Percentiles rank a stretch among this genome's conserved stretches.
Evolutionary conservation across 1,140 invertebrate genomes (phyloP).

Genomic region (Brachionus plicatilis): DNA sequence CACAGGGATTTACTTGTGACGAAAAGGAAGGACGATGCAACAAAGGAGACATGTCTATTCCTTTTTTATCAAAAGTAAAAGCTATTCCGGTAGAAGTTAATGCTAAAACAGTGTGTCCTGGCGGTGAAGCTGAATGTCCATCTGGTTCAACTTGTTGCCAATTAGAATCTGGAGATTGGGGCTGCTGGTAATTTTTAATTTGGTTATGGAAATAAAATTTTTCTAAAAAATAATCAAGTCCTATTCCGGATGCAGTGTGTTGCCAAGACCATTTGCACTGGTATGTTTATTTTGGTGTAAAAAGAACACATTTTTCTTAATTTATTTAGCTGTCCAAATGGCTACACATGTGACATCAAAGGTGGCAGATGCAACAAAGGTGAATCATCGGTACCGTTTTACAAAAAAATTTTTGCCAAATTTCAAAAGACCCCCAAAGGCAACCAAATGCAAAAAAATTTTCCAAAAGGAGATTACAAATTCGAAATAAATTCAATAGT

Average conservation of each 20-base stretch:
- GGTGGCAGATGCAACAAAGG: slow-evolving; percentile 42
- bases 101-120: slow-evolving; percentile 42
- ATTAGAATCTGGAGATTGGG: slow-evolving; percentile 46
- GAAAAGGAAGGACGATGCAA: slow-evolving; percentile 11
- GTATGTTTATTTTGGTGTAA: not conserved
- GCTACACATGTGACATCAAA: slow-evolving; percentile 46
- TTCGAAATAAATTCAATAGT: slow-evolving; percentile 18
- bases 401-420: slow-evolving; percentile 1
- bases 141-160: slow-evolving; percentile 54
- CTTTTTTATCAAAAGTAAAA: not conserved
- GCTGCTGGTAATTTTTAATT: slow-evolving; percentile 47
- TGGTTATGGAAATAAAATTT: not conserved
- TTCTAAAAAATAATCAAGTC: not conserved
- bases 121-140: slow-evolving; percentile 47
- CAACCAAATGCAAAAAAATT: not conserved
- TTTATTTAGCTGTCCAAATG: slow-evolving; percentile 45
- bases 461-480: slow-evolving; percentile 43
- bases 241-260: slow-evolving; percentile 43
- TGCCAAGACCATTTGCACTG: slow-evolving; percentile 47
- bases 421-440: not conserved
- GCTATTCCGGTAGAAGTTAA: not conserved
- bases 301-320: not conserved
- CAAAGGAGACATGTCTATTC: not conserved
- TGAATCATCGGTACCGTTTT: not conserved
- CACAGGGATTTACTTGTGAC: slow-evolving; percentile 27